Evolutionary conservation across 2,797 vertebrate species (phyloP).

Genomic region (Enteromius mattozi): DNA sequence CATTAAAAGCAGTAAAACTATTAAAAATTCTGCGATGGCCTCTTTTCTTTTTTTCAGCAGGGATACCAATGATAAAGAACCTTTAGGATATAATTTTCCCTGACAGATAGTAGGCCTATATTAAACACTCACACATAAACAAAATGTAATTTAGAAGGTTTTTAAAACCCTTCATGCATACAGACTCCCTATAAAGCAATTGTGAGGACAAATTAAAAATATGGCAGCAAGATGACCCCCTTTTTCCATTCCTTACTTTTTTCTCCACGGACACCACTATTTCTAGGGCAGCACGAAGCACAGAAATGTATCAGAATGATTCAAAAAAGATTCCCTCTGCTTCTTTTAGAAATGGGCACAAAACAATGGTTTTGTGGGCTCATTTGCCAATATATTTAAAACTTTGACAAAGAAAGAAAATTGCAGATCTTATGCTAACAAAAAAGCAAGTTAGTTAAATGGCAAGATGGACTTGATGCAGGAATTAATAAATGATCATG

Average conservation of each 20-base stretch:
- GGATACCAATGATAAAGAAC: neutral
- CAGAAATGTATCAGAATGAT: constrained; percentile 23
- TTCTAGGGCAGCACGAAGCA: constrained; percentile 32
- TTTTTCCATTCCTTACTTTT: constrained; percentile 36
- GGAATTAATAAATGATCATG: neutral
- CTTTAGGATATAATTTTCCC: constrained; percentile 1
- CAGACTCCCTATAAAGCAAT: constrained; percentile 9
- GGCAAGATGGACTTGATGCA: neutral
- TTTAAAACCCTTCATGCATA: neutral
- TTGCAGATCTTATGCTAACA: neutral
- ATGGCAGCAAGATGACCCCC: constrained; percentile 38
- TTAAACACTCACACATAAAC: neutral
- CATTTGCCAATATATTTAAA: neutral
- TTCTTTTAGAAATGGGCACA: neutral
- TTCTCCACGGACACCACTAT: constrained; percentile 19
- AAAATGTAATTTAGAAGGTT: constrained; percentile 1
- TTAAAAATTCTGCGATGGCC: neutral
- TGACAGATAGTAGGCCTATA: neutral
- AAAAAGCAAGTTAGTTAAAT: neutral
- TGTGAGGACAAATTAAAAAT: constrained; percentile 37
- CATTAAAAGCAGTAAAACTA: neutral
- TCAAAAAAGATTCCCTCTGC: constrained; percentile 2
- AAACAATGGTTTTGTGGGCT: neutral
- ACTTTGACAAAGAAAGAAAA: neutral
- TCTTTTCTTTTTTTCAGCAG: neutral